Conservation (phyloP, 2,113 vertebrate genomes). For the Bos javanicus region DNA sequence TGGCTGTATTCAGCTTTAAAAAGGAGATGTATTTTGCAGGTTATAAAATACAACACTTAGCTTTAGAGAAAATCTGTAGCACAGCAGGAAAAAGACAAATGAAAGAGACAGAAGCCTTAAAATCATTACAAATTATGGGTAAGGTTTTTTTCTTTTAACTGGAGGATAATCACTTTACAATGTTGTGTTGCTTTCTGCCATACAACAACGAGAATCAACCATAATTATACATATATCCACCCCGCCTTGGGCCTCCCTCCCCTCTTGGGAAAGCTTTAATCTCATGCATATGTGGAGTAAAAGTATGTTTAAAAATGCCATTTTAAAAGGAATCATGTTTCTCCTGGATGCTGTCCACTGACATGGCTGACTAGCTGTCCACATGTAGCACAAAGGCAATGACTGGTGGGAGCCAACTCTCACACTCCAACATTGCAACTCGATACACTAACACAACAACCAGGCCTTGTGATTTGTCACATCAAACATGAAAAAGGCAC, state of each 20-base stretch:
- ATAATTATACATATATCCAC: not conserved
- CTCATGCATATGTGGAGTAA: not conserved
- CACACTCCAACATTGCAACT: not conserved
- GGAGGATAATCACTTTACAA: not conserved
- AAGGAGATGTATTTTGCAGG: not conserved
- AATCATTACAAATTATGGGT: not conserved
- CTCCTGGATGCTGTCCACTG: not conserved
- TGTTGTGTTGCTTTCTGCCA: not conserved
- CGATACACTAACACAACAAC: not conserved
- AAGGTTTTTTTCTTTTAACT: not conserved
- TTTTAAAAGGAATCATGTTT: not conserved
- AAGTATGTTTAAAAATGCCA: not conserved
- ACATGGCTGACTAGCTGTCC: not conserved
- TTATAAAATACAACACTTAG: conserved; percentile 7
- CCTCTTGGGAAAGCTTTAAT: not conserved
- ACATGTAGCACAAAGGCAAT: not conserved
- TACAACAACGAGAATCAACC: not conserved
- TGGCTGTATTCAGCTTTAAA: conserved; percentile 12
- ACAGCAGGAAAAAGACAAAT: not conserved
- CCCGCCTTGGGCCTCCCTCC: not conserved
- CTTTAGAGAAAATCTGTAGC: not conserved
- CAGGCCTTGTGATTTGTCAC: not conserved
- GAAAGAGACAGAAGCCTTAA: not conserved
- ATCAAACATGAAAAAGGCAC: not conserved
- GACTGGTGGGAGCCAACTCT: not conserved